These are phyloP conservation scores for Manis crassicaudata DNA, from an alignment of 2,797 vertebrate genomes.

Conservation along the genomic window DNA sequence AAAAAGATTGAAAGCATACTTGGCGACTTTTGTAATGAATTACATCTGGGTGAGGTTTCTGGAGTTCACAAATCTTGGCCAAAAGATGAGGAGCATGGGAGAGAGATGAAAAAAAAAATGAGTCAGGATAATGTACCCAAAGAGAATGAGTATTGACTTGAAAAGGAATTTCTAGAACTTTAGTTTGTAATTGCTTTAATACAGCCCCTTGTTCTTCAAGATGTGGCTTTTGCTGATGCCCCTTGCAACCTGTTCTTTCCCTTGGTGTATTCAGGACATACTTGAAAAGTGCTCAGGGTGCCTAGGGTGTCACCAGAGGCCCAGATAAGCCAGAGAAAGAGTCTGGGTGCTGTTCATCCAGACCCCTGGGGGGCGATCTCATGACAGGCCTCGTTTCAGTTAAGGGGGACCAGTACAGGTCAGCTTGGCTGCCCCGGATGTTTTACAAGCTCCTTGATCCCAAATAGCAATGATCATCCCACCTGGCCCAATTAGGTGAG, in stretches of 20 bases:
- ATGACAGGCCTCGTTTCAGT: background rate
- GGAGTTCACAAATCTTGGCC: background rate
- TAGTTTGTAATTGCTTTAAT: background rate
- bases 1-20: conserved; percentile 9
- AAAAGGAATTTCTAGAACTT: conserved; percentile 13
- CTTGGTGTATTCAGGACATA: conserved; percentile 31
- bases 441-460: background rate
- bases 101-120: background rate
- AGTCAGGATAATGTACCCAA: background rate
- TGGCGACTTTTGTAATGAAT: conserved; percentile 4
- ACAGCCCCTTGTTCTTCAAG: background rate
- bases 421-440: background rate
- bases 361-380: background rate
- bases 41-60: conserved; percentile 9
- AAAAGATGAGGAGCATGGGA: background rate
- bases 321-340: background rate
- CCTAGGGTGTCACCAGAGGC: background rate
- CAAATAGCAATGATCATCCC: background rate
- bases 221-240: background rate
- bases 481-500: background rate
- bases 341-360: background rate
- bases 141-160: background rate
- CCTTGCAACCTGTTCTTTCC: background rate
- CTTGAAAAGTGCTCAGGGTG: background rate
- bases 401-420: background rate